These are phyloP conservation scores for Drosophila sucinea DNA, from an alignment of 1,140 invertebrate genomes.

Conservation along the genomic window DNA sequence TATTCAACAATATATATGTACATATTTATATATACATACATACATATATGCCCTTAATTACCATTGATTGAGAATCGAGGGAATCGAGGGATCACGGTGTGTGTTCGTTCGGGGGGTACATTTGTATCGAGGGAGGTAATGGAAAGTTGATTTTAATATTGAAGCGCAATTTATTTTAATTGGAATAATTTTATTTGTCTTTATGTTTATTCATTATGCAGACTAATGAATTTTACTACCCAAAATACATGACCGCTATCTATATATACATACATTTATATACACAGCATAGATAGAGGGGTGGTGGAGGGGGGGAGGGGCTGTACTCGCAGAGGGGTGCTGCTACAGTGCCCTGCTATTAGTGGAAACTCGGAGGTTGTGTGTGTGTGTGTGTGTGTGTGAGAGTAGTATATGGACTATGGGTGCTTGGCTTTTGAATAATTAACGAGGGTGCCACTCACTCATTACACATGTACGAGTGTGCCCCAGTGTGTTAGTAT, in stretches of 20 bases:
- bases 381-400: conserved; percentile 1
- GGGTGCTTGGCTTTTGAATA: conserved; percentile 77
- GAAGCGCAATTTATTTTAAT: conserved; percentile 82
- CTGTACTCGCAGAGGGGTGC: conserved; percentile 4
- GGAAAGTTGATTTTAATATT: conserved; percentile 78
- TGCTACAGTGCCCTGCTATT: conserved; percentile 18
- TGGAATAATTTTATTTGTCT: conserved; percentile 82
- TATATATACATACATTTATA: conserved; percentile 34
- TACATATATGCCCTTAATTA: conserved; percentile 58
- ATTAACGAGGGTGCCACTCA: conserved; percentile 78
- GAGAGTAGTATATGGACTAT: conserved; percentile 60
- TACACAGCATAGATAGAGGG: conserved; percentile 35
- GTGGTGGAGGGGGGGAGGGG: background rate
- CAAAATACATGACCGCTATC: conserved; percentile 50
- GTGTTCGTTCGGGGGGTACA: conserved; percentile 29
- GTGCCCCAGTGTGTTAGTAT: background rate
- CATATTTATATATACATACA: background rate
- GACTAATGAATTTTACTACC: conserved; percentile 74
- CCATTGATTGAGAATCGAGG: conserved; percentile 16
- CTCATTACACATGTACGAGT: conserved; percentile 51
- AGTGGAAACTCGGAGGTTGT: conserved; percentile 1
- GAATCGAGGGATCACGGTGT: background rate
- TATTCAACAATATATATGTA: conserved; percentile 39
- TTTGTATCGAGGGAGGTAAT: conserved; percentile 17
- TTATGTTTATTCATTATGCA: conserved; percentile 82